These are phyloP conservation scores for Buteo buteo DNA, from an alignment of 2,113 vertebrate genomes.

Conservation along the genomic window DNA sequence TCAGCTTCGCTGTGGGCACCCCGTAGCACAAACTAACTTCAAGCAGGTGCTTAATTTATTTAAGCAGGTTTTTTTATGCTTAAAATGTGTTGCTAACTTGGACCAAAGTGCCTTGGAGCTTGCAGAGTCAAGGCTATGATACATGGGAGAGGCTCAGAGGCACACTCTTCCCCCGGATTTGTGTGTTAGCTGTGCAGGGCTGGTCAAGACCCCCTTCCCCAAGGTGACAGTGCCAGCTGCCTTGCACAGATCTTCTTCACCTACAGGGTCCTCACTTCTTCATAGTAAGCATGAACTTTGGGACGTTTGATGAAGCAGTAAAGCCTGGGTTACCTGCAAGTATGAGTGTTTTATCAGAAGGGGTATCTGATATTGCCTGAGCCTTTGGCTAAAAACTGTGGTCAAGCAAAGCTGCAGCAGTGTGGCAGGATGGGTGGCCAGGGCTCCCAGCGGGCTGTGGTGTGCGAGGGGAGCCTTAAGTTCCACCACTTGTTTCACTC, in stretches of 20 bases:
- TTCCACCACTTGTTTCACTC: neutral
- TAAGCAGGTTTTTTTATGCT: neutral
- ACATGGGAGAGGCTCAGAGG: neutral
- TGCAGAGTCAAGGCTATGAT: neutral
- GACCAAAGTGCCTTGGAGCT: neutral
- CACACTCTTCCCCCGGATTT: fast-evolving
- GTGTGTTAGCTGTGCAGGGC: neutral
- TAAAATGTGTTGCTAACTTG: neutral
- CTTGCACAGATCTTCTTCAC: neutral
- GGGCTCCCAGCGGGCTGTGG: neutral
- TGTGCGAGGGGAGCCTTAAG: neutral
- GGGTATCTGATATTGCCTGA: neutral
- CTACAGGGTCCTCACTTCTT: neutral
- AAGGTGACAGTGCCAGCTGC: neutral
- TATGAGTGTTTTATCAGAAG: neutral
- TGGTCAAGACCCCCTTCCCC: neutral
- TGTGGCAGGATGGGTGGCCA: neutral
- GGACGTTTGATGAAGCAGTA: neutral
- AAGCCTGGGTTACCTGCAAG: neutral
- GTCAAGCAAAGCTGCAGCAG: neutral
- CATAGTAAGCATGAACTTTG: neutral
- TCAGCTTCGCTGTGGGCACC: neutral
- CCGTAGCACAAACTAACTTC: neutral
- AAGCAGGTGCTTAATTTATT: neutral
- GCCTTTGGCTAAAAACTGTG: neutral